Conservation (phyloP, 2,113 vertebrate species). For the Boulengeromyrus knoepffleri region DNA sequence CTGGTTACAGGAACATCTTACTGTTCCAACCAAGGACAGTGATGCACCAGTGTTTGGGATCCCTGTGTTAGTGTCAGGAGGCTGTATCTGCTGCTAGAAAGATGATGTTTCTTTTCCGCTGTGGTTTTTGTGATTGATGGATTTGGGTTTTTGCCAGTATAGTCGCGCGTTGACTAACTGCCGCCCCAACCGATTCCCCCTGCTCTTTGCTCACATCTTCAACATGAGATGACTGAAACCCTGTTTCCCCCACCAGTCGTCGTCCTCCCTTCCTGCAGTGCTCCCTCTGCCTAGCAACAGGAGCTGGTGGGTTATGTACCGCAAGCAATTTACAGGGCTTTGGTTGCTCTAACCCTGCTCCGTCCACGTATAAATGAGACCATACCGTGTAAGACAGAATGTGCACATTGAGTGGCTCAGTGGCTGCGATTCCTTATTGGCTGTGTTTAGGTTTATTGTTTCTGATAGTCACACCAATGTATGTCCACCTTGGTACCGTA, state of each 20-base stretch:
- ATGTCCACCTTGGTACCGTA: background rate
- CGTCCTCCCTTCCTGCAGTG: constrained; percentile 52
- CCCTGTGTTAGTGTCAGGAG: background rate
- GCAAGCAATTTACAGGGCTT: constrained; percentile 23
- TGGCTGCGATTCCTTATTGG: background rate
- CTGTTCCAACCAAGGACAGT: background rate
- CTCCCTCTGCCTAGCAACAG: constrained; percentile 65
- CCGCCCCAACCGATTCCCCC: background rate
- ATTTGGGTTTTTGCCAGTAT: background rate
- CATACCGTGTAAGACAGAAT: background rate
- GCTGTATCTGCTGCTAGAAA: constrained; percentile 11
- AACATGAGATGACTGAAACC: constrained; percentile 41
- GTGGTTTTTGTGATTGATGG: background rate
- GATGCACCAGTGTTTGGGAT: background rate
- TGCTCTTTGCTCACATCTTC: constrained; percentile 42
- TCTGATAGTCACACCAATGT: background rate
- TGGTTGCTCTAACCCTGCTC: background rate
- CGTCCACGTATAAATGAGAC: background rate
- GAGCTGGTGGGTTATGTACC: constrained; percentile 47
- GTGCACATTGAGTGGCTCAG: background rate
- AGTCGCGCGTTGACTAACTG: background rate
- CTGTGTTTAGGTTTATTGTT: background rate
- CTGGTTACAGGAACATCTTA: background rate
- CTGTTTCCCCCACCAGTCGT: constrained; percentile 47
- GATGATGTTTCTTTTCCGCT: background rate